Evolutionary conservation across 2,797 vertebrate genomes (phyloP), one percentile per base, ranked within the genome.

Genomic region (Botia almorhae): DNA sequence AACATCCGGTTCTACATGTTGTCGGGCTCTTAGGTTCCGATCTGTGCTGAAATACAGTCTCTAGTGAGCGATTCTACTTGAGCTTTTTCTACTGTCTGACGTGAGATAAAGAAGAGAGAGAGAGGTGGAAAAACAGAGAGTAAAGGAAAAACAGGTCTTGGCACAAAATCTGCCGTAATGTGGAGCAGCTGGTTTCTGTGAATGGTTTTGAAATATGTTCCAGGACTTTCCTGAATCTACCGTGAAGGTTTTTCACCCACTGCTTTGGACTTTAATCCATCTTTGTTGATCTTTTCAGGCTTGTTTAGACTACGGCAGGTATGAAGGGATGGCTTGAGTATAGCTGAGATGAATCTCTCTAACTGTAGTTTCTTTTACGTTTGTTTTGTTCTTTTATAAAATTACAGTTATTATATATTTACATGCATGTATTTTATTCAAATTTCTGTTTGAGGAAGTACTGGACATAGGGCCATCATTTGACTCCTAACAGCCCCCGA

Each of bases 121-220:
- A 21, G 63, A 74, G 73, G 70, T 73, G 78, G 72, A 71, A 71
- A 75, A 82, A 78, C 48, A 76, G 68, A 71, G 55, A 56, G 76
- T 50, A 39, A 76, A 78, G 78, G 21, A 70, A 79, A 75, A 86
- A 81, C 17, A n/a, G 73, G 76, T 82, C 78, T 70, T 74, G 51
- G 80, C 60, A 70, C 64, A 80, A 17, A 70, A 61, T 67, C 29
- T 75, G 70, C 51, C 8, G 43, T 86, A 84, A 86, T 86, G 78
- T 33, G 29, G 58, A 69, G 81, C 82, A 84, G 81, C 82, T 86
- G 85, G 67, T 64, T 63, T 84, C 85, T 84, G 74, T 75, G 82
- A 81, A 74, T 83, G 64, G 67, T 84, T 81, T 82, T 55, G 53
- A 78, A 86, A 81, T 60, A 26, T 81, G 58, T 84, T 84, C 60